Evolutionary conservation across 1,140 invertebrate species (phyloP).

Genomic region (Batillaria attramentaria): DNA sequence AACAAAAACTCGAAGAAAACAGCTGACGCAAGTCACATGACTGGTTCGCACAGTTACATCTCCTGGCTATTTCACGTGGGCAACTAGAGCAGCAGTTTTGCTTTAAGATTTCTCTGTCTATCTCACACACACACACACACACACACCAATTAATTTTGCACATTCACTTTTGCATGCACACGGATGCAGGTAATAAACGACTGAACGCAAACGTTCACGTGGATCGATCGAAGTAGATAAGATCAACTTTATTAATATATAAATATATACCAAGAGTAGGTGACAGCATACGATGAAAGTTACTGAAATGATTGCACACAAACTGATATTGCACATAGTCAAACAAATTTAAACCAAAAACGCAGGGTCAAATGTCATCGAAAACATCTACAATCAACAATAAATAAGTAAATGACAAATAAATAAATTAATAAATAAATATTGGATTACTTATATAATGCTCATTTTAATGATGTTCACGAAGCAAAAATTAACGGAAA

Average conservation of each 20-base stretch:
- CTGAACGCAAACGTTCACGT: neutral
- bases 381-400: neutral
- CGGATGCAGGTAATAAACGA: neutral
- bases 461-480: neutral
- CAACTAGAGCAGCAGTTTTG: no score
- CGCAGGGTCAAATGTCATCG: no score
- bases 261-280: slow-evolving; percentile 13
- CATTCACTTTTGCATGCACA: neutral
- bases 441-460: neutral
- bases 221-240: slow-evolving; percentile 1
- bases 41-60: no score
- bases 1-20: no score
- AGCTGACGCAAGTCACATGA: no score
- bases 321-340: slow-evolving; percentile 7
- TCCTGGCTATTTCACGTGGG: no score
- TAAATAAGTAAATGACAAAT: neutral
- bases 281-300: neutral
- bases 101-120: no score
- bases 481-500: neutral
- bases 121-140: neutral
- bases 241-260: slow-evolving; percentile 18
- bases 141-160: neutral
- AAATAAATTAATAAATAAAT: neutral
- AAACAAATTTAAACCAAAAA: no score
- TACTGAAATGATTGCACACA: slow-evolving; percentile 6